Evolutionary conservation across 2,888 invertebrate genomes (phyloP), one percentile per base, ranked within the genome.

Genomic region (Phyllotreta striolata): DNA sequence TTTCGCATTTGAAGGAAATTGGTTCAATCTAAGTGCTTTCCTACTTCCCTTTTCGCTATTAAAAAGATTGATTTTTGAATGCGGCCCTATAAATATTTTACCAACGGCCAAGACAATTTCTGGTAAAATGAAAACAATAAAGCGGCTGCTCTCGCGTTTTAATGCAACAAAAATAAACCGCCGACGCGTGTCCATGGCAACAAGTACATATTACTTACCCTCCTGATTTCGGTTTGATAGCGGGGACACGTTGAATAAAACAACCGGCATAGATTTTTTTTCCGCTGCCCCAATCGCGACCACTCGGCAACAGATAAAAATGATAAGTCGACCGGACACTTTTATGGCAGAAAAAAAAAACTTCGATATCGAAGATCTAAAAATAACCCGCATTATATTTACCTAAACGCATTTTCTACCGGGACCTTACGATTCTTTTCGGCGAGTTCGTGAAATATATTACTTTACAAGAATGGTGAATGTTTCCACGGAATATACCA

Each of bases 101-200:
- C 4, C 24, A 24, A 3, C 24, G 24, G n/a, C 24, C 4, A 24
- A 24, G 24, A 24, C 24, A 24, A 24, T 24, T 24, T 24, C 24
- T 24, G 4, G 24, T 24, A 24, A 24, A 24, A 24, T 24, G 24
- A 24, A 24, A 3, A 24, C 24, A 24, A 24, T 24, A 24, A 24
- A 24, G 2, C 24, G 24, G 24, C 24, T n/a, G n/a, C n/a, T n/a
- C n/a, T n/a, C n/a, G n/a, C 46, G 44, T 55, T 55, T 38, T 46
- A 56, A 56, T 56, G 46, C 12, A 56, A 56, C 46, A 44, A 46
- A 56, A 46, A 44, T 46, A 46, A 56, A 55, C 44, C 13, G 13
- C 39, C 37, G 46, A 46, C 56, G 14, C 34, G 38, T 56, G 38
- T 39, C 56, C 46, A 56, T 56, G 37, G 38, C 46, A 56, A 56